These are phyloP conservation scores for Sebastes fasciatus DNA, from an alignment of 2,113 vertebrate species.

Conservation along the genomic window DNA sequence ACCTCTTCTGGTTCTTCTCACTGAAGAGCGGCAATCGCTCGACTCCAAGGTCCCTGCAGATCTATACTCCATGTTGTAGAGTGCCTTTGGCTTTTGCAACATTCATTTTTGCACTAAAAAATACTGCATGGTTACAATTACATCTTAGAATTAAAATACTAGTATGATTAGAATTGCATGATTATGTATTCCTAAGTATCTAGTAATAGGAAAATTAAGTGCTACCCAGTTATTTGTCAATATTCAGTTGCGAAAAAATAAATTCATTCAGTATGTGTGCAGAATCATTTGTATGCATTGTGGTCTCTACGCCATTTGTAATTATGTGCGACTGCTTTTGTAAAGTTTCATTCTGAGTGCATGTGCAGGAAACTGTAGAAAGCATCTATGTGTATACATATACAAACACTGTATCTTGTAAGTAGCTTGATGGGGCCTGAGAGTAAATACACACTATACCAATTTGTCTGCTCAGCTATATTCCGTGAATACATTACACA, in stretches of 20 bases:
- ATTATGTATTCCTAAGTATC: conserved; percentile 4
- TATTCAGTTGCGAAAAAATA: background rate
- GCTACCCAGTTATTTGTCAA: background rate
- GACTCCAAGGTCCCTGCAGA: conserved; percentile 1
- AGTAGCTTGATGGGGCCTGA: conserved; percentile 30
- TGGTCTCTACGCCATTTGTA: background rate
- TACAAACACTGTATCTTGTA: conserved; percentile 18
- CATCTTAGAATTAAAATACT: background rate
- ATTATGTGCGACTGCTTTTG: background rate
- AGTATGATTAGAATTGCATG: background rate
- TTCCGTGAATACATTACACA: conserved; percentile 45
- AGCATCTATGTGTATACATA: conserved; percentile 3
- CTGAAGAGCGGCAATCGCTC: background rate
- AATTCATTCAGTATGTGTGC: background rate
- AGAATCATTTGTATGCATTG: conserved; percentile 8
- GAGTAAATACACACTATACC: conserved; percentile 36
- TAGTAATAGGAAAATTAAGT: background rate
- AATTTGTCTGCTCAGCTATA: conserved; percentile 61
- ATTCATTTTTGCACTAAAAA: background rate
- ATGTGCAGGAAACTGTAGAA: background rate
- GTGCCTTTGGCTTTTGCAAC: conserved; percentile 2
- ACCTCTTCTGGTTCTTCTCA: background rate
- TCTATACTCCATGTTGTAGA: background rate
- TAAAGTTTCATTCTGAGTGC: conserved; percentile 20
- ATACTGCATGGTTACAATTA: background rate